Conservation (phyloP, 2,888 invertebrate species). For the Stenodema calcarata region DNA sequence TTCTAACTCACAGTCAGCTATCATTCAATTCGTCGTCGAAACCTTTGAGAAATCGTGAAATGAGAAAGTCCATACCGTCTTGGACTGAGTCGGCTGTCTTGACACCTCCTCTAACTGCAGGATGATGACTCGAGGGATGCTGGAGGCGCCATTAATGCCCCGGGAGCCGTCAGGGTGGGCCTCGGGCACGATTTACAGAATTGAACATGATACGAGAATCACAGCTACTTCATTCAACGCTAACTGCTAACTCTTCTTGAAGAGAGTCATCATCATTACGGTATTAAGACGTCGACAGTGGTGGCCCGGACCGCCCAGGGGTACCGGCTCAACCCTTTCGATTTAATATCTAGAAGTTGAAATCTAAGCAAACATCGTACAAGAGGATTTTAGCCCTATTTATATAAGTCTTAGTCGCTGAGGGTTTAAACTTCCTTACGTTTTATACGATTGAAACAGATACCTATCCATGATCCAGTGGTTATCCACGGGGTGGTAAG, state of each 20-base stretch:
- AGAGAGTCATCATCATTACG: conserved; percentile 42
- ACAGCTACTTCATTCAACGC: conserved; percentile 40
- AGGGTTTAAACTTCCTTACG: too few species aligned
- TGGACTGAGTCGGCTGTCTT: not conserved
- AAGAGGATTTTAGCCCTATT: too few species aligned
- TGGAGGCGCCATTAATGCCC: conserved; percentile 21
- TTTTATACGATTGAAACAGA: too few species aligned
- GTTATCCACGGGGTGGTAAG: too few species aligned
- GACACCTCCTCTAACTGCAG: conserved; percentile 36
- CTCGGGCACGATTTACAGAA: not conserved
- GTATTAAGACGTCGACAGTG: conserved; percentile 22
- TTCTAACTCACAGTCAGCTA: too few species aligned
- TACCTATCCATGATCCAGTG: too few species aligned
- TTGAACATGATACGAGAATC: conserved; percentile 35
- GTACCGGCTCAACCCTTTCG: not conserved
- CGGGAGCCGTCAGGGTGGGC: conserved; percentile 3
- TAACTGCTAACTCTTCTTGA: conserved; percentile 41
- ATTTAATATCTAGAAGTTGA: too few species aligned
- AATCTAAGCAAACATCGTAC: too few species aligned
- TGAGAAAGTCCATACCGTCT: not conserved
- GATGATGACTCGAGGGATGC: conserved; percentile 25
- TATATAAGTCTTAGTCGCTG: too few species aligned
- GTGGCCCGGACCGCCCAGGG: conserved; percentile 28
- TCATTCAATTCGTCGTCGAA: too few species aligned
- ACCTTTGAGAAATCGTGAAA: not conserved